A percentile compares a stretch with the other conserved stretches of the same genome.
Evolutionary conservation across 2,797 vertebrate species (phyloP).

Genomic region (Epinephelus awoara): DNA sequence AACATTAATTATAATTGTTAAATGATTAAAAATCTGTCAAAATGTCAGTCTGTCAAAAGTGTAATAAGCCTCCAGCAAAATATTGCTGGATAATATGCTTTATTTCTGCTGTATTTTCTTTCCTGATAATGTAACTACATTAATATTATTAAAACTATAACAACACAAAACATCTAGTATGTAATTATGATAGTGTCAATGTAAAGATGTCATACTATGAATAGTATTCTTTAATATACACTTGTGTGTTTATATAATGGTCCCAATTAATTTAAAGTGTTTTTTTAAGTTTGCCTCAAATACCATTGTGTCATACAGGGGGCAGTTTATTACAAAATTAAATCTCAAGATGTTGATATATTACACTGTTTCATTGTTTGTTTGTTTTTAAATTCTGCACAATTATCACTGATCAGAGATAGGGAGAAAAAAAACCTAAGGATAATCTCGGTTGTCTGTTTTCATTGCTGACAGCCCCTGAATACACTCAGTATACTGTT

Average conservation of each 20-base stretch:
- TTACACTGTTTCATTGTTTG: slow-evolving; percentile 15
- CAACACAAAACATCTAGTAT: background rate
- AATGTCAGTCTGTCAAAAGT: background rate
- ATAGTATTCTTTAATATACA: background rate
- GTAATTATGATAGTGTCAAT: background rate
- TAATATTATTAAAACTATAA: background rate
- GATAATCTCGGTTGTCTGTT: slow-evolving; percentile 26
- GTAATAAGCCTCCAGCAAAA: no score
- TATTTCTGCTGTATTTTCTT: background rate
- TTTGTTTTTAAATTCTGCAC: background rate
- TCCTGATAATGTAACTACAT: background rate
- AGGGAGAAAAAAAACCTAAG: background rate
- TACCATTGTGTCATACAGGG: background rate
- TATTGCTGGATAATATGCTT: background rate
- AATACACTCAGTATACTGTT: slow-evolving; percentile 35
- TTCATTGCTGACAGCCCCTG: slow-evolving; percentile 23
- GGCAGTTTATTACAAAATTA: background rate
- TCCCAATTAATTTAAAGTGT: background rate
- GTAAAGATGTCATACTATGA: background rate
- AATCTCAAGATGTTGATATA: background rate
- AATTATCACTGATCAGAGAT: slow-evolving; percentile 3
- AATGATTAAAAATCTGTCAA: background rate
- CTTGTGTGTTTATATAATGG: background rate
- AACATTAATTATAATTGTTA: background rate
- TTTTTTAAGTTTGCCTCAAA: background rate